Evolutionary conservation across 2,797 vertebrate species (phyloP).

Genomic region (Pangasius macronema): DNA sequence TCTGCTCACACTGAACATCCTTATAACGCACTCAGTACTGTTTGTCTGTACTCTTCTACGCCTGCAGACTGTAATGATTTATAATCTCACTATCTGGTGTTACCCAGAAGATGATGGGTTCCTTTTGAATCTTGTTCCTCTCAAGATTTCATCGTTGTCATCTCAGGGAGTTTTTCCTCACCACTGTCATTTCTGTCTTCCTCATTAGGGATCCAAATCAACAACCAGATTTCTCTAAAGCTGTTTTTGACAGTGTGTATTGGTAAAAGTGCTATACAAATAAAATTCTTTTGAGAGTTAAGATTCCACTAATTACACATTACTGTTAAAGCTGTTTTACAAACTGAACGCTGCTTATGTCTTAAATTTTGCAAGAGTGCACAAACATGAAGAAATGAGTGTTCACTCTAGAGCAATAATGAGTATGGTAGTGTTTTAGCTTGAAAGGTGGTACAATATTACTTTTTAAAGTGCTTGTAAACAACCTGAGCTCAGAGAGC

Average conservation of each 20-base stretch:
- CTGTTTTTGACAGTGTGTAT: background rate
- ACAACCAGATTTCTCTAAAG: background rate
- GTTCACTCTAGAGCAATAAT: background rate
- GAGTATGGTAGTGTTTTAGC: background rate
- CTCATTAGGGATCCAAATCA: constrained; percentile 15
- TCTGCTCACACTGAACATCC: background rate
- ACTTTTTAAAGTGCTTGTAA: constrained; percentile 10
- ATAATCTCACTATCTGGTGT: background rate
- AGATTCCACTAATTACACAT: constrained; percentile 24
- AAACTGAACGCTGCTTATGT: background rate
- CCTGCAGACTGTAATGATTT: constrained; percentile 2
- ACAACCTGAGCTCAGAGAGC: background rate
- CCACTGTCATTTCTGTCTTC: background rate
- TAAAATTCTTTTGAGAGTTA: constrained; percentile 7
- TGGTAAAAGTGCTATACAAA: background rate
- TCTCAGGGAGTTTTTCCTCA: background rate
- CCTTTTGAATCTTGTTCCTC: background rate
- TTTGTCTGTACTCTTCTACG: background rate
- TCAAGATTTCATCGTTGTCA: background rate
- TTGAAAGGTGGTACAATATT: constrained; percentile 6
- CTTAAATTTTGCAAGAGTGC: background rate
- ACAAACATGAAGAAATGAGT: background rate
- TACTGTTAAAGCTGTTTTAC: background rate
- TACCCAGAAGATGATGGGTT: background rate
- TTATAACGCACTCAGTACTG: background rate